Evolutionary conservation across 2,888 invertebrate species (phyloP).

Genomic region (Rapana venosa): DNA sequence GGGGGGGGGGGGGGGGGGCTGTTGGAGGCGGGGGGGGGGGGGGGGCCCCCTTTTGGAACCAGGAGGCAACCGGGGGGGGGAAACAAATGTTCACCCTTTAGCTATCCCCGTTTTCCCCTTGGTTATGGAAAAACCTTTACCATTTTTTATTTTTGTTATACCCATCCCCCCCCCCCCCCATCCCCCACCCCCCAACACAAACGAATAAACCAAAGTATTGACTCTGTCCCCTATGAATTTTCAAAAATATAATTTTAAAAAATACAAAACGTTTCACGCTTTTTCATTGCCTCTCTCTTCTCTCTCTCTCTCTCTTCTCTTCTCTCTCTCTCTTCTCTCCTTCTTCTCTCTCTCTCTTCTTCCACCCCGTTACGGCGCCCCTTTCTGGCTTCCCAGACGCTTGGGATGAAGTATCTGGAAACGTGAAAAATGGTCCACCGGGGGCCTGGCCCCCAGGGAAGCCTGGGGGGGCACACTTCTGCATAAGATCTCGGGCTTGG

Average conservation of each 20-base stretch:
- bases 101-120: background rate
- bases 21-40: too few species aligned
- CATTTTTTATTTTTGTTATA: background rate
- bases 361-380: conserved; percentile 89
- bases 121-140: background rate
- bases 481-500: conserved; percentile 80
- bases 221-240: too few species aligned
- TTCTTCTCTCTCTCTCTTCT: background rate
- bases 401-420: conserved; percentile 93
- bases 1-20: too few species aligned
- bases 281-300: too few species aligned
- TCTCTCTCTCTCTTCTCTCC: too few species aligned
- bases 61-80: too few species aligned
- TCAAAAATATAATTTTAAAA: too few species aligned
- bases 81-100: background rate
- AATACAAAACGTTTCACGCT: too few species aligned
- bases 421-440: conserved; percentile 93
- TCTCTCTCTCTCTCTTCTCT: too few species aligned
- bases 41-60: too few species aligned
- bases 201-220: too few species aligned
- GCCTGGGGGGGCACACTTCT: conserved; percentile 90
- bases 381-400: conserved; percentile 90
- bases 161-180: background rate
- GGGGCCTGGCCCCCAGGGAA: conserved; percentile 92
- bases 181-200: background rate